Base-by-base conservation (phyloP, 1,140 invertebrate species). In the Drosophila bocqueti region DNA sequence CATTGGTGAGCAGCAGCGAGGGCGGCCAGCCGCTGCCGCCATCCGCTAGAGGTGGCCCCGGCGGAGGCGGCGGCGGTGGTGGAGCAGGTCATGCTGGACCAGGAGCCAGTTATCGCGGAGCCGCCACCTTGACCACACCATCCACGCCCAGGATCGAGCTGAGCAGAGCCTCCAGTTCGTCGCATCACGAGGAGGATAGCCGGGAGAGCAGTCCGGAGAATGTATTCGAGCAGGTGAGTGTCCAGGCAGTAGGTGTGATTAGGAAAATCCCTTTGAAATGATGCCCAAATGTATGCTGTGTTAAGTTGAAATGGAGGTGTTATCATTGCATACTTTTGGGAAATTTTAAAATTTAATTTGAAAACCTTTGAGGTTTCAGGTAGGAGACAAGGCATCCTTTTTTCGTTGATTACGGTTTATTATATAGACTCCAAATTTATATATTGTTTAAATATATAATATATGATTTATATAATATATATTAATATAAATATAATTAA, bases 61-160 rank as follows among this genome's bases (percentile, higher is more conserved):
- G 15, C 2, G 8, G 38, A 4, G 47, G 3, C 1, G 8, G 38
- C 5, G 47, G 3, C 1, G 54, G 24, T 2, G 58, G 31, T 2
- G 38, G 38, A 11, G 21, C 24, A 3, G 43, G 29, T 0, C 31
- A 18, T 1, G 45, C 36, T 18, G 54, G 43, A 0, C 26, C 47
- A 3, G 42, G 45, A 24, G 64, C 16, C 21, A 81, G 18, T 8
- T 92, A 80, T 63, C 81, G 83, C 3, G 91, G 90, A 13, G 55
- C 83, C 4, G 69, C 91, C 29, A 91, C 91, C 18, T 50, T 96
- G 58, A 95, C 95, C 74, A 95, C 96, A 52, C 96, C 96, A 15
- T 95, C 95, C 61, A 96, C 97, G 43, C 97, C 97, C 3, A 95
- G 97, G 76, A 98, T 97, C 79, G 97, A 97, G 93, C 97, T 98